Percentiles rank a stretch among this genome's conserved stretches.
These are phyloP conservation scores for Oikopleura vanhoeffeni DNA, from an alignment of 23 tunicate genomes.

Conservation along the genomic window DNA sequence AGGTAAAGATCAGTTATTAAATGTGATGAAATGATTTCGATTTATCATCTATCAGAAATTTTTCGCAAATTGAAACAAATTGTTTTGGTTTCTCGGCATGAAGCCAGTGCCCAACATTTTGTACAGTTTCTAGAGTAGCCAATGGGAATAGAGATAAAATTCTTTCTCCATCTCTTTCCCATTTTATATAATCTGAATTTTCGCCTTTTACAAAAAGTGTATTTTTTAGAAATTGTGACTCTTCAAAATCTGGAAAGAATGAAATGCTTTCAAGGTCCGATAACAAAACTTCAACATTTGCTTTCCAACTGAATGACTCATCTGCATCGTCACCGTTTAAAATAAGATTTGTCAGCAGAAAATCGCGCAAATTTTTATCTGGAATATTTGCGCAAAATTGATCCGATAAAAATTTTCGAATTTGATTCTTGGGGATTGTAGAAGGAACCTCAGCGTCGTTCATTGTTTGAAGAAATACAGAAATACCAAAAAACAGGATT, in stretches of 20 bases:
- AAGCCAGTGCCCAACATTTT: not conserved
- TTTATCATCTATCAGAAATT: too few species aligned
- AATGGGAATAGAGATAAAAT: not conserved
- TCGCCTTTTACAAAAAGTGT: not conserved
- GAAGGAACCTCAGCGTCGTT: not conserved
- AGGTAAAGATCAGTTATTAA: too few species aligned
- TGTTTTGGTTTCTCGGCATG: not conserved
- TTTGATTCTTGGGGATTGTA: not conserved
- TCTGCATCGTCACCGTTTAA: not conserved
- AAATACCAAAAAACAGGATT: too few species aligned
- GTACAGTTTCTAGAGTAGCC: not conserved
- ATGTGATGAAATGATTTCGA: too few species aligned
- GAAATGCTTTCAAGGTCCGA: not conserved
- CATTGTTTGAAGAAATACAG: not conserved
- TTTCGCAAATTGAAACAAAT: not conserved
- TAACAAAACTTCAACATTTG: not conserved
- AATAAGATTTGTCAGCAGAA: not conserved
- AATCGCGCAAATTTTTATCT: not conserved
- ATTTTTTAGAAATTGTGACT: not conserved
- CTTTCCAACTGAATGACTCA: not conserved
- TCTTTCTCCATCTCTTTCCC: not conserved
- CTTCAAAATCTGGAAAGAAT: not conserved
- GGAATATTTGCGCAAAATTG: not conserved
- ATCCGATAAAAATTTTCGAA: not conserved
- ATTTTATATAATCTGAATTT: not conserved